Base-by-base conservation (phyloP, 2,113 vertebrate species). In the Scolopax mira region DNA sequence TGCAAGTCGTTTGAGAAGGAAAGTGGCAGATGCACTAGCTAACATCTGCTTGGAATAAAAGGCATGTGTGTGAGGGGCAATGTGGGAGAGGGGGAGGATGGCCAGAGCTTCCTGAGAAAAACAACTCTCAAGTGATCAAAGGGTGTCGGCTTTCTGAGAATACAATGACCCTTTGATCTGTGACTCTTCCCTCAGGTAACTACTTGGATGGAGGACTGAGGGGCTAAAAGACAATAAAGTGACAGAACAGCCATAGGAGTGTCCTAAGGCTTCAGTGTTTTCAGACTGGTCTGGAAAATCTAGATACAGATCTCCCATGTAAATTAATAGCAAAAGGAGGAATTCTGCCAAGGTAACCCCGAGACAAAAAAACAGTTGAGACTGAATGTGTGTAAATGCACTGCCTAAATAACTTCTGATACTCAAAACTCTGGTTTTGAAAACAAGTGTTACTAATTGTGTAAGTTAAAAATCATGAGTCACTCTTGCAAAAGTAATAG, bases 161-260 rank as follows among this genome's bases (percentile, higher is more conserved):
- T 58, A 94, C 88, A 96, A 94, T 44, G 46, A 55, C 39, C 31
- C 89, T 93, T 95, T 97, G 87, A 92, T 96, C 77, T 82, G 48
- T 61, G 84, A 33, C 39, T 94, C 83, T 79, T 88, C 51, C 54
- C 82, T 24, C 70, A 94, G 89, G 73, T 94, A 94, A 85, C 35
- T 44, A 18, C 55, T 85, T 24, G 33, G 48, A 60, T 39, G 27
- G 27, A 66, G 14, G 33, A 91, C 1, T 39, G 18, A 77, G 52
- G 44, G 51, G 58, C 90, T 94, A 89, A 91, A 89, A 94, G 42
- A 1, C 5, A 88, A 51, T 73, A 54, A 58, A 73, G n/a, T 23
- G 7, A 69, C 52, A 75, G 71, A 95, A 73, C 8, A 58, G 37
- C 64, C 64, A 42, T 9, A 66, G 23, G 51, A 88, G 37, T 7